Conservation (phyloP, 2,113 vertebrate species). For the Tragelaphus scriptus region DNA sequence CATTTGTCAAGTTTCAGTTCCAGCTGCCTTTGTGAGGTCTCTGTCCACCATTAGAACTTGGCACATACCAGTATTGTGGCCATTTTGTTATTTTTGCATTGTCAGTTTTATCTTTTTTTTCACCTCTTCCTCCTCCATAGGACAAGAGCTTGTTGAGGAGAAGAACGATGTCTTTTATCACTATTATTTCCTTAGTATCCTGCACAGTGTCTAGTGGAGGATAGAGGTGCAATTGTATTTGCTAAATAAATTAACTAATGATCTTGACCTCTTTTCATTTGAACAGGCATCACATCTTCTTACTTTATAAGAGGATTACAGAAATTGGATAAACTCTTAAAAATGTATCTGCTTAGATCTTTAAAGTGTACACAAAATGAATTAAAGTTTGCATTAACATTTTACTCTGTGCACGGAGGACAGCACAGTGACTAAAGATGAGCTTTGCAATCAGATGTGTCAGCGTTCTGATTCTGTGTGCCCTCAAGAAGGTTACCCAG, state of each 20-base stretch:
- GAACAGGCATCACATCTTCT: fast-evolving
- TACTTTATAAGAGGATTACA: not conserved
- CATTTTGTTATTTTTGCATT: not conserved
- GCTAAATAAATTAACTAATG: not conserved
- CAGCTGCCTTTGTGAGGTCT: not conserved
- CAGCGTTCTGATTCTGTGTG: not conserved
- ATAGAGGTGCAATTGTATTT: not conserved
- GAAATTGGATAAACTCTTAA: not conserved
- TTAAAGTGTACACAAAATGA: not conserved
- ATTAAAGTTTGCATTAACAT: not conserved
- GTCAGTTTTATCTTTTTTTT: not conserved
- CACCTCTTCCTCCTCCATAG: not conserved
- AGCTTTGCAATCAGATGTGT: not conserved
- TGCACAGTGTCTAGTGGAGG: not conserved
- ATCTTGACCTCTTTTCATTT: not conserved
- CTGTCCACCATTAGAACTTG: not conserved
- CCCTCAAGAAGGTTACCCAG: not conserved
- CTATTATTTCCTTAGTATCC: not conserved
- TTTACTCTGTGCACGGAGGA: not conserved
- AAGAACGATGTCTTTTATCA: not conserved
- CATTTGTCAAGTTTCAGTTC: not conserved
- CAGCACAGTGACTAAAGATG: not conserved
- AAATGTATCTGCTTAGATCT: not conserved
- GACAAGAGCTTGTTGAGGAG: not conserved
- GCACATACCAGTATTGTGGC: not conserved